These are phyloP conservation scores for Leucoma salicis DNA, from an alignment of 2,888 invertebrate species.

Conservation along the genomic window DNA sequence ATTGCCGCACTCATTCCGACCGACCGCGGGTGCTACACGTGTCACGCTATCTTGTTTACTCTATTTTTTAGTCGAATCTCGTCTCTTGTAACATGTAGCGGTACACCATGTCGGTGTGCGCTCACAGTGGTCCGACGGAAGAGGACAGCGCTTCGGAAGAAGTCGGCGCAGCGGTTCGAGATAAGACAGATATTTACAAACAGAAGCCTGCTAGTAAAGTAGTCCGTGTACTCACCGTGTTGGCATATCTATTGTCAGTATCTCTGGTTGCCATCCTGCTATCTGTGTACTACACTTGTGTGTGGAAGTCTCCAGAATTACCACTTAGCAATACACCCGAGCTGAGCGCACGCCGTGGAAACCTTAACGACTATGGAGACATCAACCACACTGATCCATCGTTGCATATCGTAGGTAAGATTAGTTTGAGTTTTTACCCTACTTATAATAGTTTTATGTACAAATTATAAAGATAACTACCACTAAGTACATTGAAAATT, in stretches of 20 bases:
- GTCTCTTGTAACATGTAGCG: slow-evolving; percentile 46
- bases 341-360: slow-evolving; percentile 36
- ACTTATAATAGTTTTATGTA: too few relatives aligned
- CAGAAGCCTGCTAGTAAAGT: slow-evolving; percentile 69
- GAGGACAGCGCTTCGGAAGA: slow-evolving; percentile 34
- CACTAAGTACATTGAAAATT: too few relatives aligned
- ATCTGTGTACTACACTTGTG: slow-evolving; percentile 90
- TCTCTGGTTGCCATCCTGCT: slow-evolving; percentile 92
- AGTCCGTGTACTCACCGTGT: slow-evolving; percentile 87
- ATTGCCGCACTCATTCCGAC: slow-evolving; percentile 41
- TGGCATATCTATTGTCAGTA: slow-evolving; percentile 91
- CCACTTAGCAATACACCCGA: slow-evolving; percentile 47
- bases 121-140: slow-evolving; percentile 50
- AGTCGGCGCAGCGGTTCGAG: slow-evolving; percentile 12
- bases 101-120: slow-evolving; percentile 64
- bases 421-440: background rate
- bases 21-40: slow-evolving; percentile 58
- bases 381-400: background rate
- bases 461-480: too few relatives aligned
- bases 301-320: slow-evolving; percentile 88
- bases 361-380: slow-evolving; percentile 17
- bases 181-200: slow-evolving; percentile 56
- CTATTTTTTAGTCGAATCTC: slow-evolving; percentile 31
- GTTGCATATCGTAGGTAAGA: background rate
- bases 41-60: slow-evolving; percentile 30